phyloP scores from a whole-genome alignment of 2,797 vertebrate species.

The Gymnopithys bicolor region DNA sequence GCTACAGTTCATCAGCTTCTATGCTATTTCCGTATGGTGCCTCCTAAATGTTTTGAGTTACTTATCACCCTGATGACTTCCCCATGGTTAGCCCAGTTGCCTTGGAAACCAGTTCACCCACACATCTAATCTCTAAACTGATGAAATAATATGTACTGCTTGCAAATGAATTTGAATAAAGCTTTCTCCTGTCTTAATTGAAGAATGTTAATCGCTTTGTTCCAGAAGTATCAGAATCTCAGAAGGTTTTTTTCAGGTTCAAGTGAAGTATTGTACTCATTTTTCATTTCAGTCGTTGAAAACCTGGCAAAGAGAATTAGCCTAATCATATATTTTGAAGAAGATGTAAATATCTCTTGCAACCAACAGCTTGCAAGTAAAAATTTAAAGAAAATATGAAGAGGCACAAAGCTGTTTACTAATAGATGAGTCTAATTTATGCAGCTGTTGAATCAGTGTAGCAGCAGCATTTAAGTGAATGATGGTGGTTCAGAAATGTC shows the following conservation, averaged over 20 bases:
- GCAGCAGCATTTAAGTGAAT: neutral
- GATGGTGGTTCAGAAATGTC: neutral
- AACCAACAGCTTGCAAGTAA: neutral
- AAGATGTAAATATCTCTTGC: neutral
- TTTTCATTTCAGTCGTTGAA: neutral
- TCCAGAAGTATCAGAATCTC: slow-evolving; percentile 12
- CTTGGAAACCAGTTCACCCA: slow-evolving; percentile 44
- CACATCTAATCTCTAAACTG: slow-evolving; percentile 35
- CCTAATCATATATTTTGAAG: neutral
- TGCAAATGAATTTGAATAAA: slow-evolving; percentile 26
- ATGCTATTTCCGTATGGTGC: neutral
- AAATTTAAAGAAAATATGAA: neutral
- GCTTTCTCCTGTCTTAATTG: slow-evolving; percentile 21
- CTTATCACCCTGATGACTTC: slow-evolving; percentile 40
- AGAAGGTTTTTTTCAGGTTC: neutral
- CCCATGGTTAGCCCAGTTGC: slow-evolving; percentile 34
- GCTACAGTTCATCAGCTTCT: neutral
- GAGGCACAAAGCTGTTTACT: neutral
- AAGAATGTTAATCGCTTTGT: slow-evolving; percentile 34
- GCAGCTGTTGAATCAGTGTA: neutral
- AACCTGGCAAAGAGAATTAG: neutral
- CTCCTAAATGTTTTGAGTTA: slow-evolving; percentile 22
- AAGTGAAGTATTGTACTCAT: neutral
- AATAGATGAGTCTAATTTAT: neutral
- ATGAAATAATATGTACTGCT: neutral